Evolutionary conservation across 1,140 invertebrate genomes (phyloP).

Genomic region (Penaeus japonicus): DNA sequence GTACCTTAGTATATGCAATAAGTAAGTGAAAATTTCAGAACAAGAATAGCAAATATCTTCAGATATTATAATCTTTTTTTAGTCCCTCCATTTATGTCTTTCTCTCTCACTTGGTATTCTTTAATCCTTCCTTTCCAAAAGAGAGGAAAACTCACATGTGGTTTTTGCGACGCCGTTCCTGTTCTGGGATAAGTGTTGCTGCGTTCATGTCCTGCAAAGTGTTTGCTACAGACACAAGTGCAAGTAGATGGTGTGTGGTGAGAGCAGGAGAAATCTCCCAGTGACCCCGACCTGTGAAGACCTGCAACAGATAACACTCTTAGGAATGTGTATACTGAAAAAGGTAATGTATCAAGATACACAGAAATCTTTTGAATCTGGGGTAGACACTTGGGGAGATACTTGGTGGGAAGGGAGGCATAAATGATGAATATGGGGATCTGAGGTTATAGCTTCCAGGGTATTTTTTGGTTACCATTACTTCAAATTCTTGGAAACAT

Average conservation of each 20-base stretch:
- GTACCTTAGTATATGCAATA: not conserved
- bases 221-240: slow-evolving; percentile 93
- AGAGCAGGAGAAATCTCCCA: slow-evolving; percentile 95
- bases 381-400: no score
- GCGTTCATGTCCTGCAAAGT: slow-evolving; percentile 98
- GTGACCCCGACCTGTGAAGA: slow-evolving; percentile 86
- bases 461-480: no score
- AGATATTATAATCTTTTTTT: not conserved
- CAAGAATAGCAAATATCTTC: not conserved
- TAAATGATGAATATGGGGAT: no score
- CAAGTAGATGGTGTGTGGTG: slow-evolving; percentile 94
- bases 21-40: not conserved
- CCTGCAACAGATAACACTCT: slow-evolving; percentile 50
- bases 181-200: slow-evolving; percentile 77
- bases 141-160: slow-evolving; percentile 46
- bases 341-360: no score
- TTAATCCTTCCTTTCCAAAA: not conserved
- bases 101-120: not conserved
- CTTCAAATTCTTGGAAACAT: no score
- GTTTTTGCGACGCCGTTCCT: slow-evolving; percentile 60
- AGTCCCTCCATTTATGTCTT: not conserved
- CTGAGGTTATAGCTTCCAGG: no score
- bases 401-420: no score
- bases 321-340: not conserved
- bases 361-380: no score